A percentile compares a stretch with the other conserved stretches of the same genome.
These are phyloP conservation scores for Cynocephalus volans DNA, from an alignment of 2,113 vertebrate genomes.

Conservation along the genomic window DNA sequence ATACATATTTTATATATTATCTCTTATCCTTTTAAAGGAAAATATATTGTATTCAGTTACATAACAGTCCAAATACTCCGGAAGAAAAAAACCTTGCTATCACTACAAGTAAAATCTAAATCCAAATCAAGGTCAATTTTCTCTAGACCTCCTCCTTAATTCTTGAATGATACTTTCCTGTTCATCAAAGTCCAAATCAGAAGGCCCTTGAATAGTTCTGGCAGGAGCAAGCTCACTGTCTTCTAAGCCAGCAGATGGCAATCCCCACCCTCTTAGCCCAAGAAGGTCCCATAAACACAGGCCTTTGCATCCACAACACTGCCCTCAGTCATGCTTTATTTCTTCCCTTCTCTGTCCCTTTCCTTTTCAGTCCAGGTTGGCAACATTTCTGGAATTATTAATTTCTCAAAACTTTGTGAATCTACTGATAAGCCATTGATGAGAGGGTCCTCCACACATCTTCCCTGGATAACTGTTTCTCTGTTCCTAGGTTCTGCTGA, in stretches of 20 bases:
- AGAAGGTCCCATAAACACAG: background rate
- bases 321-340: background rate
- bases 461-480: background rate
- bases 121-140: background rate
- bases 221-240: background rate
- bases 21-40: background rate
- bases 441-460: background rate
- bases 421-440: background rate
- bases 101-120: constrained; percentile 26
- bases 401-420: background rate
- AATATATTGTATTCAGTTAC: background rate
- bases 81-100: background rate
- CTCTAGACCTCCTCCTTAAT: background rate
- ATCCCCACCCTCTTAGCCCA: background rate
- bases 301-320: background rate
- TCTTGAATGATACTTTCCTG: background rate
- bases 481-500: background rate
- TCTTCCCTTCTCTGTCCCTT: background rate
- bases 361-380: background rate
- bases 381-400: background rate
- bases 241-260: background rate
- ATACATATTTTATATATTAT: background rate
- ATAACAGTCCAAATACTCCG: background rate
- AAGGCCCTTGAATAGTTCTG: background rate
- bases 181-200: background rate